phyloP scores from a whole-genome alignment of 2,888 invertebrate genomes.

The Pycnomerus fuliginosus region DNA sequence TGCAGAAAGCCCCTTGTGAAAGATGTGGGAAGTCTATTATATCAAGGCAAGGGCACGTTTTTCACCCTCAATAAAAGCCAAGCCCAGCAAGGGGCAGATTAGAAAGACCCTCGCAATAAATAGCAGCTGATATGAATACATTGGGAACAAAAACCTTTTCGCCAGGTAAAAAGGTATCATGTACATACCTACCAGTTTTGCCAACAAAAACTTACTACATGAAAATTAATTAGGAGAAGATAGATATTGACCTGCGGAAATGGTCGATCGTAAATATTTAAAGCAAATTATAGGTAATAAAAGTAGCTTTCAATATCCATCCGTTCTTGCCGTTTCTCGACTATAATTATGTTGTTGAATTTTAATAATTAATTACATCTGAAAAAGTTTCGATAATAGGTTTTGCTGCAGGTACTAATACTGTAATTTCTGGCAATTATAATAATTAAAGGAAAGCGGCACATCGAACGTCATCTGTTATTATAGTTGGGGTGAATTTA shows the following conservation, averaged over 20 bases:
- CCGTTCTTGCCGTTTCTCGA: slow-evolving; percentile 1
- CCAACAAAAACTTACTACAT: too few species aligned
- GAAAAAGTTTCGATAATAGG: slow-evolving; percentile 11
- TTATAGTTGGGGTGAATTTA: slow-evolving; percentile 24
- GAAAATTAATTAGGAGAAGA: slow-evolving; percentile 10
- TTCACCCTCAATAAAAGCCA: slow-evolving; percentile 14
- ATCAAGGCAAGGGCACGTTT: slow-evolving; percentile 18
- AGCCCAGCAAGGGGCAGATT: slow-evolving; percentile 23
- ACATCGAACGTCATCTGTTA: slow-evolving; percentile 26
- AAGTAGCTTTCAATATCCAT: slow-evolving; percentile 10
- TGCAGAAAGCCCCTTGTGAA: slow-evolving; percentile 10
- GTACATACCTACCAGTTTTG: neutral
- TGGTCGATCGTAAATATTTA: slow-evolving; percentile 3
- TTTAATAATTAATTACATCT: slow-evolving; percentile 20
- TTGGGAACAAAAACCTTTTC: slow-evolving; percentile 10
- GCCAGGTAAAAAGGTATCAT: slow-evolving; percentile 11
- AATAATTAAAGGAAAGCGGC: slow-evolving; percentile 26
- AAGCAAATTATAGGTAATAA: slow-evolving; percentile 7
- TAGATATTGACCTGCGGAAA: neutral
- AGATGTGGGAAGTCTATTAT: slow-evolving; percentile 17
- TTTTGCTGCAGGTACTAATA: slow-evolving; percentile 17
- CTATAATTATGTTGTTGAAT: slow-evolving; percentile 16
- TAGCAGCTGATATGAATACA: slow-evolving; percentile 38
- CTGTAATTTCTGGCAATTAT: slow-evolving; percentile 25
- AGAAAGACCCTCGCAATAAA: slow-evolving; percentile 30